Conservation (phyloP, 2,113 vertebrate species). For the Gasterosteus aculeatus region DNA sequence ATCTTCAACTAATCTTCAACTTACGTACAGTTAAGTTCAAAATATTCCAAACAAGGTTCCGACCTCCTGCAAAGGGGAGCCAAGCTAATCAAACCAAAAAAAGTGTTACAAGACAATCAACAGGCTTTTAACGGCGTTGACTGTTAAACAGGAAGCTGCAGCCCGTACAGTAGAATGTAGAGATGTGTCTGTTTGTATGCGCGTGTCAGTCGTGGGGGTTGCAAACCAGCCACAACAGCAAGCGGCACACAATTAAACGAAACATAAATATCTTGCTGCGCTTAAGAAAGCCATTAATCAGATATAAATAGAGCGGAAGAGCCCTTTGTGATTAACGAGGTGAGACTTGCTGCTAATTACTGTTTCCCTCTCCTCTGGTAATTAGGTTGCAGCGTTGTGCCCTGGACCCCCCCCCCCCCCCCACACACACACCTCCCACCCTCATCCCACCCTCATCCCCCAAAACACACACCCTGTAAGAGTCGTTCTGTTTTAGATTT, state of each 20-base stretch:
- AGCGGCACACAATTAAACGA: slow-evolving; percentile 94
- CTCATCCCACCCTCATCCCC: neutral
- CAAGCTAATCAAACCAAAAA: slow-evolving; percentile 40
- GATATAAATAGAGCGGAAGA: slow-evolving; percentile 98
- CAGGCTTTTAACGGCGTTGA: slow-evolving; percentile 56
- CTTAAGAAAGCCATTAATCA: slow-evolving; percentile 97
- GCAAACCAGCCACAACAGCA: slow-evolving; percentile 83
- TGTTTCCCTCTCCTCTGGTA: slow-evolving; percentile 96
- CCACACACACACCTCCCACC: neutral
- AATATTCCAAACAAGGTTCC: slow-evolving; percentile 25
- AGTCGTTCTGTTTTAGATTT: slow-evolving; percentile 20
- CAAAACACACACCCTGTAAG: slow-evolving; percentile 21
- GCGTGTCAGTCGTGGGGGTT: slow-evolving; percentile 52
- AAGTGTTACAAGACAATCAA: slow-evolving; percentile 32
- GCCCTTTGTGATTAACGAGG: slow-evolving; percentile 99
- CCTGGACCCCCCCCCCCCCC: slow-evolving; percentile 79
- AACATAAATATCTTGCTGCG: slow-evolving; percentile 92
- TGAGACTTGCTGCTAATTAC: slow-evolving; percentile 98
- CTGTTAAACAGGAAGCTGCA: slow-evolving; percentile 65
- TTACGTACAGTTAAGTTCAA: neutral
- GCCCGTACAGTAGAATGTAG: slow-evolving; percentile 2
- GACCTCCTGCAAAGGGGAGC: neutral
- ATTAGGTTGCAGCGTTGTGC: slow-evolving; percentile 94
- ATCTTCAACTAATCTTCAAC: too few species aligned
- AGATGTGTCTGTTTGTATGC: slow-evolving; percentile 28